Conservation (phyloP, 2,888 invertebrate species). For the Liposcelis brunnea region DNA sequence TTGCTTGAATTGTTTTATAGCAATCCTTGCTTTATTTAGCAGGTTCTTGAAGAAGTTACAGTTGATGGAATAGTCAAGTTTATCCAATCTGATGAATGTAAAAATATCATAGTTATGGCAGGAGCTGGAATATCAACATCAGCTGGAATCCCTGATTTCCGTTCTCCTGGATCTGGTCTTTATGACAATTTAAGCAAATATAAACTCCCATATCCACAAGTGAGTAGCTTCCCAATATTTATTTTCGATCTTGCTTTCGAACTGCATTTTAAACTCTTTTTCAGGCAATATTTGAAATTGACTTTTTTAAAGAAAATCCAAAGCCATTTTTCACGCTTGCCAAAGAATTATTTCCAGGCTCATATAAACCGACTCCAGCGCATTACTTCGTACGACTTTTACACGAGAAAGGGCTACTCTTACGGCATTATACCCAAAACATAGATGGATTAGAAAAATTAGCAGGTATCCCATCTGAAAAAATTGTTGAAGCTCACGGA, state of each 20-base stretch:
- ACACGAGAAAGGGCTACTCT: conserved; percentile 53
- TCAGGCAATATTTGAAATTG: conserved; percentile 74
- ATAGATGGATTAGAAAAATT: conserved; percentile 84
- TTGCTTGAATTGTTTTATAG: too few relatives aligned
- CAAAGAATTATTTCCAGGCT: conserved; percentile 74
- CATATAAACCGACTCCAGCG: conserved; percentile 71
- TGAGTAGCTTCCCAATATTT: too few relatives aligned
- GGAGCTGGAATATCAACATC: conserved; percentile 96
- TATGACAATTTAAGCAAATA: conserved; percentile 85
- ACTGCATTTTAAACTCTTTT: not conserved
- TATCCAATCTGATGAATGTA: conserved; percentile 57
- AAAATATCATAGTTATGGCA: conserved; percentile 80
- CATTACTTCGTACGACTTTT: conserved; percentile 83
- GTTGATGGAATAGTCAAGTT: conserved; percentile 63
- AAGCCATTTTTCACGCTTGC: conserved; percentile 84
- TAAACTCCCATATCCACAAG: conserved; percentile 71
- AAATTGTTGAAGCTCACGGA: conserved; percentile 88
- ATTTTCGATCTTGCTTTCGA: too few relatives aligned
- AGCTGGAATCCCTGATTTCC: conserved; percentile 92
- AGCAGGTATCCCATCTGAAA: conserved; percentile 66
- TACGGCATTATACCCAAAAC: conserved; percentile 54
- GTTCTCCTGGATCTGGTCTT: conserved; percentile 80
- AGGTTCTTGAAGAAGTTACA: conserved; percentile 49
- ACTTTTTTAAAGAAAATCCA: conserved; percentile 73
- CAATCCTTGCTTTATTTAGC: too few relatives aligned